Conservation (phyloP, 2,888 invertebrate species). For the Dicranocentrus wangi region DNA sequence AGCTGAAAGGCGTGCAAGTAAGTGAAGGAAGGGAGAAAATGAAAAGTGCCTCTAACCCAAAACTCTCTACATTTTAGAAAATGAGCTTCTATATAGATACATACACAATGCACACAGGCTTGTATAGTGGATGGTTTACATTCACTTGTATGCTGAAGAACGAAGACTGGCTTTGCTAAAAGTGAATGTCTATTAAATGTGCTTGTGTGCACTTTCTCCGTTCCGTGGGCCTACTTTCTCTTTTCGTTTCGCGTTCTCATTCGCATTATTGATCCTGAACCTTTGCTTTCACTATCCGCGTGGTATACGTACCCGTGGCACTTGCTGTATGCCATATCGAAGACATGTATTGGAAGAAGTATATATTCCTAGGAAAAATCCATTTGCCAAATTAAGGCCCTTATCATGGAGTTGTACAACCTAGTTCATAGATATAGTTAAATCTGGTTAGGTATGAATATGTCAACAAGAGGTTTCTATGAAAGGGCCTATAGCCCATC, state of each 20-base stretch:
- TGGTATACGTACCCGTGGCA: background rate
- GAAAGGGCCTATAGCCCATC: conserved; percentile 34
- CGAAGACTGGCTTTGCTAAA: background rate
- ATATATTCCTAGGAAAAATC: conserved; percentile 9
- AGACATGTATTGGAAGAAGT: too few relatives aligned
- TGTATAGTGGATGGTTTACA: too few relatives aligned
- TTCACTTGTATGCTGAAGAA: too few relatives aligned
- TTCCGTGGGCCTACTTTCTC: conserved; percentile 46
- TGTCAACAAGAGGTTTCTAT: background rate
- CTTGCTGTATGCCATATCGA: too few relatives aligned
- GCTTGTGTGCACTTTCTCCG: conserved; percentile 23
- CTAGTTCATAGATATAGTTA: too few relatives aligned
- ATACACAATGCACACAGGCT: too few relatives aligned
- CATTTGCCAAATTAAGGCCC: background rate
- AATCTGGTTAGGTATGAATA: too few relatives aligned
- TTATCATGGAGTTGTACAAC: background rate
- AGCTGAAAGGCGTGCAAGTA: too few relatives aligned
- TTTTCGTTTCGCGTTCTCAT: conserved; percentile 42
- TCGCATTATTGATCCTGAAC: conserved; percentile 58
- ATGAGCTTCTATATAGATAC: conserved; percentile 10
- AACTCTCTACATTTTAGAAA: background rate
- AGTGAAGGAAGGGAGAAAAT: background rate
- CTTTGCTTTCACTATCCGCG: conserved; percentile 34
- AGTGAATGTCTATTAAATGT: conserved; percentile 13
- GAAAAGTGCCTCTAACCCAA: conserved; percentile 1